These are phyloP conservation scores for Laticauda colubrina DNA, from an alignment of 2,113 vertebrate genomes.

Conservation along the genomic window DNA sequence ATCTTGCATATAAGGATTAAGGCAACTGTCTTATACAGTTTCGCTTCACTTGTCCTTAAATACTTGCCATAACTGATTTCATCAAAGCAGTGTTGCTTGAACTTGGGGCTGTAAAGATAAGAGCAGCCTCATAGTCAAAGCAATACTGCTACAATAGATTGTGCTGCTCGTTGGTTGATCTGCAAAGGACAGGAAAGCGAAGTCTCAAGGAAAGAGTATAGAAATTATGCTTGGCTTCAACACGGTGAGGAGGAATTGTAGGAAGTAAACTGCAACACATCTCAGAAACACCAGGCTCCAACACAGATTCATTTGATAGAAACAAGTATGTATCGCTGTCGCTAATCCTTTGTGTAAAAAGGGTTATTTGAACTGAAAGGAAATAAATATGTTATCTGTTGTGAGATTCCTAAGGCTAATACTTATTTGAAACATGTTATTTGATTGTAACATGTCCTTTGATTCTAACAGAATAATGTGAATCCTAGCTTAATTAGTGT, in stretches of 20 bases:
- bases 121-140: not conserved
- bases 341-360: slow-evolving; percentile 31
- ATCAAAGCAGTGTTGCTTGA: not conserved
- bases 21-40: not conserved
- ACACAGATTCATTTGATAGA: slow-evolving; percentile 16
- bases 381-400: not conserved
- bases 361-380: slow-evolving; percentile 4
- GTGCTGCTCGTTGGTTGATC: slow-evolving; percentile 22
- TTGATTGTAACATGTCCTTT: slow-evolving; percentile 26
- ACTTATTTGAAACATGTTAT: slow-evolving; percentile 38
- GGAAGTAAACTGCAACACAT: not conserved
- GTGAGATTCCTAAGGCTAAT: slow-evolving; percentile 6
- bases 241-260: not conserved
- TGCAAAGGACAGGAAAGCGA: not conserved
- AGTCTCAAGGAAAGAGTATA: not conserved
- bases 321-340: not conserved
- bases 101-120: not conserved
- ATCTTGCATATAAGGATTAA: not conserved
- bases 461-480: slow-evolving; percentile 23
- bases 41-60: not conserved
- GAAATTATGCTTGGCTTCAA: not conserved
- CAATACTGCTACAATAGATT: too few relatives aligned
- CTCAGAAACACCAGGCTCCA: not conserved
- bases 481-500: not conserved
- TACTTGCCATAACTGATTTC: not conserved